Base-by-base conservation (phyloP, 2,113 vertebrate genomes). In the Penelope pileata region DNA sequence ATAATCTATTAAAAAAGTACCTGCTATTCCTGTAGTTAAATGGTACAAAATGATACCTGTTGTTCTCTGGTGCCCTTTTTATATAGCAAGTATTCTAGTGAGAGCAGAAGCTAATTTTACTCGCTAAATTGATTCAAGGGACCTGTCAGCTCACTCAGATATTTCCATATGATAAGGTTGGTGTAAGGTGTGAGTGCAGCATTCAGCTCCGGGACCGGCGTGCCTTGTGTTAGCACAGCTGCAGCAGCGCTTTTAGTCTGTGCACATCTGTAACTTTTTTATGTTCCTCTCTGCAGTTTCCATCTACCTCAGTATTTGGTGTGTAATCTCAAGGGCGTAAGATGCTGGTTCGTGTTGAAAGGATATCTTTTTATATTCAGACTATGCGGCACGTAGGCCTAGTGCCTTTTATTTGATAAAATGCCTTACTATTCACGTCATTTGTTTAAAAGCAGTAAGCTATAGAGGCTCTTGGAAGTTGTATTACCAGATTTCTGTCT, bases 211-310 rank as follows among this genome's bases (percentile, higher is more conserved):
- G n/a, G 72, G 43, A 30, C 12, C 12, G 0, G 0, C 73, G 88
- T 86, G 30, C 26, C 10, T 62, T 86, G 50, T 7, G 3, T 60
- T 74, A 0, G 45, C 62, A 22, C n/a, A 51, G 24, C 19, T 64
- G n/a, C 21, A 86, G 30, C 60, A 81, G 48, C 6, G 30, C 27
- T 91, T 85, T 54, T 36, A 81, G 79, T 58, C 60, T 72, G 0
- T 51, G 76, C 76, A 72, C 83, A 88, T 88, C 68, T 93, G 32
- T 77, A 83, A 47, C 74, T 91, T 88, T n/a, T 42, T 75, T 53
- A 29, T 67, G 51, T 83, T 92, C 66, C 24, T 30, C 54, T 81
- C 36, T 60, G 34, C 63, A 29, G 32, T 90, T 91, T 77, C 88
- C 73, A 56, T 86, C 88, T 93, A 69, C 60, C 43, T 83, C 64